A percentile compares a stretch with the other conserved stretches of the same genome.
phyloP scores from a whole-genome alignment of 2,797 vertebrate species.

The Chelon auratus region DNA sequence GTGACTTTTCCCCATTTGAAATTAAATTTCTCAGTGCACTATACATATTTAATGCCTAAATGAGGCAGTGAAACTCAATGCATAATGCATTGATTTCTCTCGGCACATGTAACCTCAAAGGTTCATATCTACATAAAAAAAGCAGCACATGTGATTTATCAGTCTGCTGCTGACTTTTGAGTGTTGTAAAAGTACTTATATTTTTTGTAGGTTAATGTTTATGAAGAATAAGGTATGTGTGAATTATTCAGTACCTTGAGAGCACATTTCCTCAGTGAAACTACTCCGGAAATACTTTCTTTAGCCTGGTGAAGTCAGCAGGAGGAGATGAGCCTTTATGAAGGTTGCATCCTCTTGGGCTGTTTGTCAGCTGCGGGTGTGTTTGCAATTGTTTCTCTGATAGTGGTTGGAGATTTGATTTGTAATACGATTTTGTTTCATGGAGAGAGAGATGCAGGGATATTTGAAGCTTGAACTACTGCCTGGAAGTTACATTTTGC shows the following conservation, averaged over 20 bases:
- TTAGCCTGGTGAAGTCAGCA: conserved; percentile 71
- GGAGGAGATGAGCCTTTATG: conserved; percentile 60
- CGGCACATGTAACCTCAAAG: conserved; percentile 55
- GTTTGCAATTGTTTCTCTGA: conserved; percentile 52
- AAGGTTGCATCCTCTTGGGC: conserved; percentile 53
- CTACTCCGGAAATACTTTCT: conserved; percentile 68
- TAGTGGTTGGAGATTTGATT: conserved; percentile 53
- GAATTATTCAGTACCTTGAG: conserved; percentile 69
- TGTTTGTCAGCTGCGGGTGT: conserved; percentile 66
- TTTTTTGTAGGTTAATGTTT: conserved; percentile 45
- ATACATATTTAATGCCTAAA: conserved; percentile 81
- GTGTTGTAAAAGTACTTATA: conserved; percentile 28
- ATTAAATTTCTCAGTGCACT: conserved; percentile 52
- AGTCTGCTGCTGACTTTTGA: conserved; percentile 36
- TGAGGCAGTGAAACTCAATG: conserved; percentile 71
- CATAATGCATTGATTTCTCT: conserved; percentile 74
- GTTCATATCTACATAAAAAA: conserved; percentile 53
- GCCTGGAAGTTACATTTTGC: conserved; percentile 3
- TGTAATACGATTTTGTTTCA: conserved; percentile 52
- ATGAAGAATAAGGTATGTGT: conserved; percentile 56
- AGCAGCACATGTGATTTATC: conserved; percentile 50
- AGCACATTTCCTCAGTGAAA: conserved; percentile 55
- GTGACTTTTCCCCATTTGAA: conserved; percentile 54
- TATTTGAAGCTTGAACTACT: conserved; percentile 21
- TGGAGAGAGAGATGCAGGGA: conserved; percentile 37